A percentile compares a stretch with the other conserved stretches of the same genome.
phyloP scores from a whole-genome alignment of 1,140 invertebrate species.

The Melitaea cinxia region DNA sequence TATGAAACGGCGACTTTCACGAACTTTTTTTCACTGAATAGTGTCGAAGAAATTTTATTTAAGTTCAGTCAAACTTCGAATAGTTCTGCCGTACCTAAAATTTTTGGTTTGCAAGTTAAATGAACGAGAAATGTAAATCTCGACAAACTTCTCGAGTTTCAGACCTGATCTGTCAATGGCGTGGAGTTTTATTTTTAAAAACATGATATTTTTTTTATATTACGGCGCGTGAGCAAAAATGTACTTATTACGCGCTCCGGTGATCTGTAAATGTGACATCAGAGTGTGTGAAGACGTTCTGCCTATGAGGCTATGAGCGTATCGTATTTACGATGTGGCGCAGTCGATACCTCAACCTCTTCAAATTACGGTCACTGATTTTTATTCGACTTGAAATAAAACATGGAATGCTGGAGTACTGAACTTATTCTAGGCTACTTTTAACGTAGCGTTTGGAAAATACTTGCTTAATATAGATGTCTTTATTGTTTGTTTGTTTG shows the following conservation, averaged over 20 bases:
- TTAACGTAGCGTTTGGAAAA: not conserved
- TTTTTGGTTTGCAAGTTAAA: conserved; percentile 35
- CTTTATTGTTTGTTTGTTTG: too few species aligned
- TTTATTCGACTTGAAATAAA: conserved; percentile 59
- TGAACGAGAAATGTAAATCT: conserved; percentile 13
- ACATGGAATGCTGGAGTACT: not conserved
- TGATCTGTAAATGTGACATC: conserved; percentile 79
- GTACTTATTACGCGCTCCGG: conserved; percentile 80
- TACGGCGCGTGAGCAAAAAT: conserved; percentile 74
- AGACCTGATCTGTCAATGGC: conserved; percentile 62
- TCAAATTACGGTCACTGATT: conserved; percentile 73
- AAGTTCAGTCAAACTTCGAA: conserved; percentile 14
- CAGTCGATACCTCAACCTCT: conserved; percentile 69
- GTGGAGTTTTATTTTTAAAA: conserved; percentile 62
- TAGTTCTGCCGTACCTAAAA: conserved; percentile 23
- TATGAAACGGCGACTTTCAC: not conserved
- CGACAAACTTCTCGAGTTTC: not conserved
- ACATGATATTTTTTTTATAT: conserved; percentile 77
- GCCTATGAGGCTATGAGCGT: conserved; percentile 47
- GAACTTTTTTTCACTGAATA: conserved; percentile 6
- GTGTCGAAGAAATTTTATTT: conserved; percentile 18
- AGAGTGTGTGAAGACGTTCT: conserved; percentile 62
- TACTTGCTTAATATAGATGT: too few species aligned
- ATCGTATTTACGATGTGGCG: conserved; percentile 72
- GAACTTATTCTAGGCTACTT: not conserved